A percentile compares a stretch with the other conserved stretches of the same genome.
phyloP scores from a whole-genome alignment of 2,888 invertebrate genomes.

The Erannis defoliaria region DNA sequence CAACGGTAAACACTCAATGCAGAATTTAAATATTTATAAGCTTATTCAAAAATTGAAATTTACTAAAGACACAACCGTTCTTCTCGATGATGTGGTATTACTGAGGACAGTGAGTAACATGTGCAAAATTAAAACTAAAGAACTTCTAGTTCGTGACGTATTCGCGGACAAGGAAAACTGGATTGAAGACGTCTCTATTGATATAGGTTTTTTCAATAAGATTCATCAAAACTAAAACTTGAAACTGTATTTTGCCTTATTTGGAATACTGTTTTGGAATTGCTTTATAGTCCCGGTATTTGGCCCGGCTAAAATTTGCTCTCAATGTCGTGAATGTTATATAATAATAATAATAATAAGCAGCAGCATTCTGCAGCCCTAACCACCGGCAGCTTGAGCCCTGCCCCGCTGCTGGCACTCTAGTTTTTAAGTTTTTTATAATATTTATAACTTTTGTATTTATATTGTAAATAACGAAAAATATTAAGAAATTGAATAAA shows the following conservation, averaged over 20 bases:
- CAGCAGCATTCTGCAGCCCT: too few relatives aligned
- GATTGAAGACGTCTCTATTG: neutral
- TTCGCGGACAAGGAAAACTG: constrained; percentile 1
- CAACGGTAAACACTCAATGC: neutral
- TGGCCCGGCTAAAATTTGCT: too few relatives aligned
- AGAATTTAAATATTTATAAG: neutral
- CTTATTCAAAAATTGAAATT: neutral
- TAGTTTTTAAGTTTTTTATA: too few relatives aligned
- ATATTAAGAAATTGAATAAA: too few relatives aligned
- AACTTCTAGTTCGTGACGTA: constrained; percentile 1
- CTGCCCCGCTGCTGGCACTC: too few relatives aligned
- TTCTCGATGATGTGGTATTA: neutral
- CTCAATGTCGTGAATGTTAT: too few relatives aligned
- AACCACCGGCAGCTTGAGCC: too few relatives aligned
- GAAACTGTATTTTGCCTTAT: neutral
- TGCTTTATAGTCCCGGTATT: too few relatives aligned
- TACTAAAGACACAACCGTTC: neutral
- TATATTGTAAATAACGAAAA: too few relatives aligned
- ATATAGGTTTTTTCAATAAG: neutral
- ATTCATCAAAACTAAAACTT: neutral
- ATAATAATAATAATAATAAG: too few relatives aligned
- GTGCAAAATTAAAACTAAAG: neutral
- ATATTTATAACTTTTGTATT: too few relatives aligned
- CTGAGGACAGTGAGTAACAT: neutral
- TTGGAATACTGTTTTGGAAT: neutral